Evolutionary conservation across 2,113 vertebrate genomes (phyloP), one percentile per base, ranked within the genome.

Genomic region (Gallinago media): DNA sequence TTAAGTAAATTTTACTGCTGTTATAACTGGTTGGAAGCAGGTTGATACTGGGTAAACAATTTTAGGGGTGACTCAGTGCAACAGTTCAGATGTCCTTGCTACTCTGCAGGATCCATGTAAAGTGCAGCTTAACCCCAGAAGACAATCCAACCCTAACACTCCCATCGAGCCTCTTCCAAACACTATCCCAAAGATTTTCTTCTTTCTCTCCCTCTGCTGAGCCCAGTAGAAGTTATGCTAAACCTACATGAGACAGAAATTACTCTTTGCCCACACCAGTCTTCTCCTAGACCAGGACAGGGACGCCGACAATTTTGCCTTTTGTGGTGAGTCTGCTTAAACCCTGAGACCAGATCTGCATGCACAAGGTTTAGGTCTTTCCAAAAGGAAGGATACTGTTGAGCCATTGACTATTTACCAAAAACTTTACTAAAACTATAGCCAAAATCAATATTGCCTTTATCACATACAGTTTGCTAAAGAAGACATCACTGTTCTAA

Each of bases 291-390:
- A 29, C 34, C 6, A 31, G 5, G 8, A 42, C 2, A 38, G 5
- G 19, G 25, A 42, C 15, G 3, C 19, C 19, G 56, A 19, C 15
- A 52, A 22, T 18, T 34, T 20, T 31, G 22, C 27, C 14, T 31
- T 32, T 63, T 66, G 27, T 12, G 11, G 20, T 25, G 14, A 44
- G 5, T n/a, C 26, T 40, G 16, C 29, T 56, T 52, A 36, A 67
- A 34, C 16, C 19, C 25, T 17, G 27, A 61, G 32, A 46, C 1
- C 47, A 54, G n/a, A 56, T 27, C 44, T 12, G 7, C 0, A 0
- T 66, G 67, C 31, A 38, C 23, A 49, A 68, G 34, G 36, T 15
- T 86, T 55, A 19, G 20, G 61, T 72, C 65, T 49, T 68, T 56
- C 11, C 40, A 32, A 47, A 42, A 74, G 17, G 25, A 7, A 79